Conservation (phyloP, 2,888 invertebrate genomes). For the Drosophila lutescens region DNA sequence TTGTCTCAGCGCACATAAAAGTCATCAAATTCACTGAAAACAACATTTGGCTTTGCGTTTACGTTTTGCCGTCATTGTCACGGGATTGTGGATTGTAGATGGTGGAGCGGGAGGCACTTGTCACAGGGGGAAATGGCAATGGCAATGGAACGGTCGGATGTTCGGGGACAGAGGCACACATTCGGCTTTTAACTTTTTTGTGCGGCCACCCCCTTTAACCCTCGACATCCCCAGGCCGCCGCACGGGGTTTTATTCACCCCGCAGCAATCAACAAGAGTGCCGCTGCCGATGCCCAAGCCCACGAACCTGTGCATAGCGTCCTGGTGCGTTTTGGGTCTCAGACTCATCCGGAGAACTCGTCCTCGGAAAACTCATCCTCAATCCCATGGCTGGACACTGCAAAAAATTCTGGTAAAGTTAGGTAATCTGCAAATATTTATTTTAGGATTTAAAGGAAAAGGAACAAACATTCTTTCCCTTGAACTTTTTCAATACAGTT, state of each 20-base stretch:
- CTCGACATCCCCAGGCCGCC: constrained; percentile 7
- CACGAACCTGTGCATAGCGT: constrained; percentile 54
- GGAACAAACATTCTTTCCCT: too few species aligned
- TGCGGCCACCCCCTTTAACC: constrained; percentile 24
- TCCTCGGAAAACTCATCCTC: background rate
- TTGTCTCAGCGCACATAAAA: constrained; percentile 81
- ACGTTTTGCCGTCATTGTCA: constrained; percentile 77
- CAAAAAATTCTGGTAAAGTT: background rate
- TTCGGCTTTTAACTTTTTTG: constrained; percentile 76
- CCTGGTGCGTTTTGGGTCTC: constrained; percentile 56
- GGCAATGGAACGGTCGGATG: too few species aligned
- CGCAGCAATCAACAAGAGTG: constrained; percentile 77
- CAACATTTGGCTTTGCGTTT: constrained; percentile 79
- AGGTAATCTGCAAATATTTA: too few species aligned
- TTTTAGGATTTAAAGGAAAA: too few species aligned
- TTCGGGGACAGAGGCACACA: constrained; percentile 18
- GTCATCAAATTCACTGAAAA: constrained; percentile 84
- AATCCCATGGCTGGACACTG: constrained; percentile 5
- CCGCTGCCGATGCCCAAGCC: constrained; percentile 55
- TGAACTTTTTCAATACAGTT: too few species aligned
- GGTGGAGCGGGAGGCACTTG: constrained; percentile 1
- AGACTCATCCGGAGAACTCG: constrained; percentile 32
- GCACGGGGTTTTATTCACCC: constrained; percentile 40
- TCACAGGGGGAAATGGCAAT: constrained; percentile 4
- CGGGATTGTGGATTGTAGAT: constrained; percentile 30